Conservation (phyloP, 2,888 invertebrate genomes). For the Oscheius sp. region DNA sequence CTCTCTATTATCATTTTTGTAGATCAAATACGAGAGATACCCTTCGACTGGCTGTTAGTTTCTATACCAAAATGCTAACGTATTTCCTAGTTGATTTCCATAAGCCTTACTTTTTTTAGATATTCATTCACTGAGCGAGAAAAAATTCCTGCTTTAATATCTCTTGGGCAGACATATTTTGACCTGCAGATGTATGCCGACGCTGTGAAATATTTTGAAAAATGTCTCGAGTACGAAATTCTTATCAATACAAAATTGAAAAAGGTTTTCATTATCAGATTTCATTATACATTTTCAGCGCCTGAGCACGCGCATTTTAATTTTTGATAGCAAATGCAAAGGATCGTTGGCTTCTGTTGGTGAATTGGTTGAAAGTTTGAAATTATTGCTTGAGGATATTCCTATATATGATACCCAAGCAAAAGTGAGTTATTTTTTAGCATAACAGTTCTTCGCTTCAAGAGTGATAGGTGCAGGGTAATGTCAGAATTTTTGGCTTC, state of each 20-base stretch:
- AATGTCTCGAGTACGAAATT: conserved; percentile 2
- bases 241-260: not conserved
- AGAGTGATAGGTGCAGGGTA: not conserved
- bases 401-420: not conserved
- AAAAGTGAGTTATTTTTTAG: not conserved
- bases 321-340: conserved; percentile 3
- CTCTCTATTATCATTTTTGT: not conserved
- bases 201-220: conserved; percentile 3
- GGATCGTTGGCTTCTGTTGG: not conserved
- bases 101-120: not conserved
- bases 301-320: not conserved
- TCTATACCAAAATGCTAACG: conserved; percentile 10
- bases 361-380: not conserved
- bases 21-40: conserved; percentile 5
- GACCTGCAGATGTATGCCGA: not conserved
- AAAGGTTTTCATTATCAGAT: not conserved
- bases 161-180: not conserved
- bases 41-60: conserved; percentile 2
- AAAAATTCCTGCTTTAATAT: conserved; percentile 15
- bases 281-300: not conserved
- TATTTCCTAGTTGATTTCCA: not conserved
- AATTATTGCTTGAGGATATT: not conserved
- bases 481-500: not conserved
- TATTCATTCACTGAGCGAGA: conserved; percentile 2
- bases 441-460: not conserved